These are phyloP conservation scores for Trichogramma dendrolimi DNA, from an alignment of 2,888 invertebrate genomes.

Conservation along the genomic window DNA sequence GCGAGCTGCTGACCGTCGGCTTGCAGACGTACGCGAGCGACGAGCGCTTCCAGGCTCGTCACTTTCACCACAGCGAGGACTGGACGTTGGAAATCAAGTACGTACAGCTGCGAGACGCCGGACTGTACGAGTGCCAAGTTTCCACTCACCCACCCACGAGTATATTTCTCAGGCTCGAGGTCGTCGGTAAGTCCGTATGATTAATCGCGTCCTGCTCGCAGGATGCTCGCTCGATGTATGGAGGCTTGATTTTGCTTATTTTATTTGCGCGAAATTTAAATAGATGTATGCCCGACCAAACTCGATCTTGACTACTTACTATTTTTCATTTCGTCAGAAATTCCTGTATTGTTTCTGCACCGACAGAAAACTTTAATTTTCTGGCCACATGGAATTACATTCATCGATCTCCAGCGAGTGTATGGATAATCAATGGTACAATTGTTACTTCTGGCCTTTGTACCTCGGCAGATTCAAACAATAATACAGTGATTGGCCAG, in stretches of 20 bases:
- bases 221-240: no score
- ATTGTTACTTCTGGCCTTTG: no score
- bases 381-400: no score
- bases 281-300: conserved; percentile 3
- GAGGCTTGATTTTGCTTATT: no score
- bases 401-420: no score
- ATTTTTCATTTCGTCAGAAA: neutral
- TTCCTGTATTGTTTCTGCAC: neutral
- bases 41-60: conserved; percentile 80
- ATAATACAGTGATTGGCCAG: no score
- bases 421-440: no score
- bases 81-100: conserved; percentile 89
- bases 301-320: conserved; percentile 1
- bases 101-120: conserved; percentile 81
- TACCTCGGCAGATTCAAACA: no score
- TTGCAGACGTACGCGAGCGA: conserved; percentile 85
- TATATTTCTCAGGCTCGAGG: conserved; percentile 79
- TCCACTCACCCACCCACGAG: conserved; percentile 87
- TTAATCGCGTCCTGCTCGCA: conserved; percentile 6
- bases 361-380: no score
- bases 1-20: conserved; percentile 78
- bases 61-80: conserved; percentile 84
- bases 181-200: conserved; percentile 70
- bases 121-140: conserved; percentile 85
- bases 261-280: no score